Evolutionary conservation across 2,888 invertebrate species (phyloP), one percentile per base, ranked within the genome.

Genomic region (Chalcosyrphus nemorum): DNA sequence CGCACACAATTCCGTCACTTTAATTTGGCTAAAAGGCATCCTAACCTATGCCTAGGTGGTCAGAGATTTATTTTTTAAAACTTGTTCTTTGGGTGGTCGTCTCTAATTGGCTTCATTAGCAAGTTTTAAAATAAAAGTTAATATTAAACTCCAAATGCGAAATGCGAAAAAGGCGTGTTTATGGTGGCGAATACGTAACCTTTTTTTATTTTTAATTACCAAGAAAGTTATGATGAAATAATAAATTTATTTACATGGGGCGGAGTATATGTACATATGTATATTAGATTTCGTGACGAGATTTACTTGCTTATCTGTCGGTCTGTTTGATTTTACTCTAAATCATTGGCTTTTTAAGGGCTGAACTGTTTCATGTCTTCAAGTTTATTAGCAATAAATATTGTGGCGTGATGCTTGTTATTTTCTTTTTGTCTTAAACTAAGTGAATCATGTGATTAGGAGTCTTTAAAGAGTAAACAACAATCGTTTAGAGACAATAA

Each of bases 111-210:
- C 13, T 29, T 54, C 43, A 54, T 68, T 43, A 29, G 29, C 35
- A 9, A 27, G 24, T 50, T 50, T 50, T 0, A 27, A 50, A 50
- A 50, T 50, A 50, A 45, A 45, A 19, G 7, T 43, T 45, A 43
- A 29, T 45, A 19, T 21, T 13, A 13, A 56, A 19, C n/a, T 2
- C 38, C 5, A 38, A 3, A 13, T 38, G 35, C 17, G 13, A 15
- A 63, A n/a, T n/a, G n/a, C n/a, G n/a, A n/a, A 19, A 41, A 47
- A 43, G 27, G 45, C 19, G 63, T 63, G 45, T 45, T 35, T 11
- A 21, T 54, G 38, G 41, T 54, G 68, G 54, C 68, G 68, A 43
- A 68, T 68, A 68, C 68, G 68, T 68, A 56, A 54, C 43, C 27
- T 54, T 66, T 52, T 66, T 29, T 47, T 32, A n/a, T 27, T 4